phyloP scores from a whole-genome alignment of 2,113 vertebrate species.

The Podocnemis expansa region DNA sequence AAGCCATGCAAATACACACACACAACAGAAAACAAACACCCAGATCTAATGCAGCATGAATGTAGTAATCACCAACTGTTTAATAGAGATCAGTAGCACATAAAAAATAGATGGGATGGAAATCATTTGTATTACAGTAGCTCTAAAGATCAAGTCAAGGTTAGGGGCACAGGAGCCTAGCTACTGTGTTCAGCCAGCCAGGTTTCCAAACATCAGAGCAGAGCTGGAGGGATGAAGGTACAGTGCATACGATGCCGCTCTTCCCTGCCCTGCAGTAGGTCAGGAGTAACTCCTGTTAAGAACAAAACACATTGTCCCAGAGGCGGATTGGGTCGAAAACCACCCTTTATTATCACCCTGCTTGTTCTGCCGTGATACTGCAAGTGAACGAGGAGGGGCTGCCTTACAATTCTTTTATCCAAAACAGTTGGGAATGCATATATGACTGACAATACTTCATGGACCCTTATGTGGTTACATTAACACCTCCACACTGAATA shows the following conservation, averaged over 20 bases:
- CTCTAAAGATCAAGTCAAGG: constrained; percentile 56
- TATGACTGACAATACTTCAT: no score
- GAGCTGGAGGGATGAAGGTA: not conserved
- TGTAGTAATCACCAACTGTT: constrained; percentile 66
- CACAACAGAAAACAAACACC: constrained; percentile 69
- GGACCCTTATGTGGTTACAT: no score
- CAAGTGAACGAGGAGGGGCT: no score
- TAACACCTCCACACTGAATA: no score
- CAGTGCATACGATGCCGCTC: not conserved
- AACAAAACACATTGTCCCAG: no score
- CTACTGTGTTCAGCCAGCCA: not conserved
- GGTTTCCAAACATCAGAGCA: not conserved
- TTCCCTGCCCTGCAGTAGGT: not conserved
- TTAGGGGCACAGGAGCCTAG: not conserved
- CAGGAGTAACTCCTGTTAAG: no score
- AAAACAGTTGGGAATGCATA: no score
- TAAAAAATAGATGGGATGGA: constrained; percentile 66
- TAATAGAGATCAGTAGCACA: constrained; percentile 69
- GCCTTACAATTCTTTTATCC: no score
- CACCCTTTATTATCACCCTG: no score
- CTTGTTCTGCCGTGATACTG: no score
- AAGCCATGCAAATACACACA: constrained; percentile 39
- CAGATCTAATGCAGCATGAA: constrained; percentile 61
- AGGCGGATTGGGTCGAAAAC: no score
- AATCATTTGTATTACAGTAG: constrained; percentile 64